phyloP scores from a whole-genome alignment of 1,140 invertebrate species.

The Galleria mellonella region DNA sequence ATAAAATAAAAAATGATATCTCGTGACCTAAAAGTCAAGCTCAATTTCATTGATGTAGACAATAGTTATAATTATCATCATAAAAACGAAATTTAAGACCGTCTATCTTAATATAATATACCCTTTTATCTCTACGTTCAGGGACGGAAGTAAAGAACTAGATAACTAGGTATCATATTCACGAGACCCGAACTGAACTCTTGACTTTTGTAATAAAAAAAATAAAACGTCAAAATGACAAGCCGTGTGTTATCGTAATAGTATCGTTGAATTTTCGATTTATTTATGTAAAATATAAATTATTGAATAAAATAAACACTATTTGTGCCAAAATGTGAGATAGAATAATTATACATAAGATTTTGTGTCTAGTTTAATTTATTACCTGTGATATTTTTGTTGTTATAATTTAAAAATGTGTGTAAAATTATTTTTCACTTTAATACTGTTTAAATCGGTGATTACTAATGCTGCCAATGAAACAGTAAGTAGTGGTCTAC shows the following conservation, averaged over 20 bases:
- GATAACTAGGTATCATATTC: constrained; percentile 1
- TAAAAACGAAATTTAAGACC: no score
- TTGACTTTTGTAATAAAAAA: constrained; percentile 11
- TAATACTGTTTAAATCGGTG: constrained; percentile 14
- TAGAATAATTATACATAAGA: not conserved
- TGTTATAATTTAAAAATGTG: constrained; percentile 18
- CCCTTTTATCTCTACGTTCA: constrained; percentile 2
- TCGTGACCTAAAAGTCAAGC: no score
- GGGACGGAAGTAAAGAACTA: constrained; percentile 2
- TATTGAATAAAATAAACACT: not conserved
- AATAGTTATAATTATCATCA: no score
- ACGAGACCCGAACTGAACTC: constrained; percentile 6
- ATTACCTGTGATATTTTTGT: constrained; percentile 18
- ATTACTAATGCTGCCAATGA: constrained; percentile 20
- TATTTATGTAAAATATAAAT: not conserved
- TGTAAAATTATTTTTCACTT: constrained; percentile 15
- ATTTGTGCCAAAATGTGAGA: constrained; percentile 1
- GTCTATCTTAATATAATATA: not conserved
- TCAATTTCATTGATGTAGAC: no score
- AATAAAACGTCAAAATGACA: constrained; percentile 30
- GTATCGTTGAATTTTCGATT: not conserved
- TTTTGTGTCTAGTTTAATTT: not conserved
- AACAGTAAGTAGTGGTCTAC: constrained; percentile 22
- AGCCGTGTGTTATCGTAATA: not conserved
- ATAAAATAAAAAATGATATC: no score